Evolutionary conservation across 2,888 invertebrate species (phyloP).

Genomic region (Amphipyra berbera): DNA sequence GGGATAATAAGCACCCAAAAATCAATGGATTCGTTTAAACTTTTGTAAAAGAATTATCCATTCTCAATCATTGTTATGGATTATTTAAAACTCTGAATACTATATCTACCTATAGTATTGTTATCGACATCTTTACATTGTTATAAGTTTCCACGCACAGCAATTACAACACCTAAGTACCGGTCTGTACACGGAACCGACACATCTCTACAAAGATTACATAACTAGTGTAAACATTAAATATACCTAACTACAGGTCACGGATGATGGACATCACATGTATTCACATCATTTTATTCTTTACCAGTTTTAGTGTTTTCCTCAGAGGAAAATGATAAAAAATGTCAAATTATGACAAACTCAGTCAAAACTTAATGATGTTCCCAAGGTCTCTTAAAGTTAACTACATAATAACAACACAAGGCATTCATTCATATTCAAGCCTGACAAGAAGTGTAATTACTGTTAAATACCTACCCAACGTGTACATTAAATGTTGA

Average conservation of each 20-base stretch:
- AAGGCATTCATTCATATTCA: constrained; percentile 20
- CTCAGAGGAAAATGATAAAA: constrained; percentile 23
- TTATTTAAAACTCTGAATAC: constrained; percentile 2
- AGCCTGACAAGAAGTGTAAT: constrained; percentile 37
- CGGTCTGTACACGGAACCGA: constrained; percentile 58
- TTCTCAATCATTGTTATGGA: too few relatives aligned
- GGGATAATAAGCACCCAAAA: too few relatives aligned
- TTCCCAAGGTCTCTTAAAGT: constrained; percentile 41
- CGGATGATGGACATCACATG: constrained; percentile 47
- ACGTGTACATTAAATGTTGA: constrained; percentile 22
- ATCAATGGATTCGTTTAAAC: too few relatives aligned
- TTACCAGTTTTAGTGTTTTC: constrained; percentile 27
- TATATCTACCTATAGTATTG: constrained; percentile 9
- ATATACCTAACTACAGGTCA: constrained; percentile 53
- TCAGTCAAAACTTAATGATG: constrained; percentile 33
- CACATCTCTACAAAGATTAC: constrained; percentile 60
- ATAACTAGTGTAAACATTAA: constrained; percentile 62
- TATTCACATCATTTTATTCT: constrained; percentile 34
- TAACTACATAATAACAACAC: constrained; percentile 26
- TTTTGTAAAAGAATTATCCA: too few relatives aligned
- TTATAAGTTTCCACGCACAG: constrained; percentile 35
- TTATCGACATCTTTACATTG: constrained; percentile 37
- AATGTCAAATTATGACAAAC: constrained; percentile 25
- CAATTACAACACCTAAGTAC: constrained; percentile 43
- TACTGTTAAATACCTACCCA: constrained; percentile 24